These are phyloP conservation scores for Poeciliopsis prolifica DNA, from an alignment of 2,113 vertebrate genomes.

Conservation along the genomic window DNA sequence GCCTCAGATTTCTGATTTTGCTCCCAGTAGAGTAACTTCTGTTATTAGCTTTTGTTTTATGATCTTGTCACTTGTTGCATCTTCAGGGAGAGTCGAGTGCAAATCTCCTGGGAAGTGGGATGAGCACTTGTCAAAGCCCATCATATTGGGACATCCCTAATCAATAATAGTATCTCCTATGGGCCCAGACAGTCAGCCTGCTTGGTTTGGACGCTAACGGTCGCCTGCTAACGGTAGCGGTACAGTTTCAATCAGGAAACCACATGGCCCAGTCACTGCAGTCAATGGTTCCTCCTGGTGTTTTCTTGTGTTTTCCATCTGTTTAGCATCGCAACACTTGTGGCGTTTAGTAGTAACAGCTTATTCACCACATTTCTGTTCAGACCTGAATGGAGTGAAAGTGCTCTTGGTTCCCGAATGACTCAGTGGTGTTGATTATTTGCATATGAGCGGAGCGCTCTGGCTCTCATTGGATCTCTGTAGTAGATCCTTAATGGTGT, in stretches of 20 bases:
- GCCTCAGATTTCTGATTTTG: too few relatives aligned
- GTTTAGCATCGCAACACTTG: neutral
- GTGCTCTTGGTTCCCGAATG: neutral
- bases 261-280: neutral
- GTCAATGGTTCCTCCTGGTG: neutral
- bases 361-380: slow-evolving; percentile 1
- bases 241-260: too few relatives aligned
- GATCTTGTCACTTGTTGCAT: too few relatives aligned
- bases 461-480: neutral
- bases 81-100: too few relatives aligned
- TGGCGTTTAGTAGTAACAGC: slow-evolving; percentile 2
- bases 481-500: neutral
- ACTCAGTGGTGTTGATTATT: slow-evolving; percentile 4
- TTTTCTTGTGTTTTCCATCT: neutral
- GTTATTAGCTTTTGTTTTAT: too few relatives aligned
- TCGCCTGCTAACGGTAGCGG: too few relatives aligned
- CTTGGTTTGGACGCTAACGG: neutral
- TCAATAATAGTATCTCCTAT: too few relatives aligned
- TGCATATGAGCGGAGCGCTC: neutral
- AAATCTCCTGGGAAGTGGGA: too few relatives aligned
- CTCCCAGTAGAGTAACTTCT: too few relatives aligned
- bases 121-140: too few relatives aligned
- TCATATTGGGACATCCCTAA: too few relatives aligned
- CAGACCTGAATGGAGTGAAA: neutral
- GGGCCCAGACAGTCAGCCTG: neutral